Evolutionary conservation across 2,113 vertebrate genomes (phyloP), one percentile per base, ranked within the genome.

Genomic region (Pterophyllum scalare): DNA sequence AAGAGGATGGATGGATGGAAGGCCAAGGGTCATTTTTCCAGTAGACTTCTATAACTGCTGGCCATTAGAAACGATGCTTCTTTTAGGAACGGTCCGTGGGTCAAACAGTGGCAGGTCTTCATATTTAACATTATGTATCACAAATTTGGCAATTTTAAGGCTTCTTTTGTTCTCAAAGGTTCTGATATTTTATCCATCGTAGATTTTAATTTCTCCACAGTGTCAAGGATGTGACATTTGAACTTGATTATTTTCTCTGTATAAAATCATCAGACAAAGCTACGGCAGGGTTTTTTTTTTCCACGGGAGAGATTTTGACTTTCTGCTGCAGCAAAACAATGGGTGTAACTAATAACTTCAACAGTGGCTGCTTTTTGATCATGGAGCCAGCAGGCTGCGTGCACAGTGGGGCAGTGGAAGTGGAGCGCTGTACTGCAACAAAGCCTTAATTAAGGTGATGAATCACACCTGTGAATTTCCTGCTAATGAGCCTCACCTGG

Each of bases 401-500:
- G 24, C 54, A 72, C 64, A 59, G 6, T n/a, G 26, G 24, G 19
- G 62, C 17, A 28, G 13, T 58, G 12, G 59, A 65, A 67, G 28
- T 5, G 0, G 33, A 57, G 72, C 52, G 24, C 8, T 3, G 72
- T 75, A 38, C 31, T 24, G 33, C 54, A 57, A 58, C 75, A 59
- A 15, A 35, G 79, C 20, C 28, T 74, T 75, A 61, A 75, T 81
- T 72, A 81, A 59, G 28, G 20, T 24, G 31, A 75, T 60, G 17
- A 75, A 60, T 52, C 24, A 12, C 46, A 54, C 31, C 67, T 3
- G 22, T 62, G 67, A 54, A 40, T 56, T 54, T 56, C 59, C 43
- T 75, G 28, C 31, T 75, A 54, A 81, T 40, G 65, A 81, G 79
- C 33, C 24, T 4, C 67, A 81, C 80, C 31, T 54, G 15, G 58